Evolutionary conservation across 2,888 invertebrate genomes (phyloP).

Genomic region (Steinernema hermaphroditum): DNA sequence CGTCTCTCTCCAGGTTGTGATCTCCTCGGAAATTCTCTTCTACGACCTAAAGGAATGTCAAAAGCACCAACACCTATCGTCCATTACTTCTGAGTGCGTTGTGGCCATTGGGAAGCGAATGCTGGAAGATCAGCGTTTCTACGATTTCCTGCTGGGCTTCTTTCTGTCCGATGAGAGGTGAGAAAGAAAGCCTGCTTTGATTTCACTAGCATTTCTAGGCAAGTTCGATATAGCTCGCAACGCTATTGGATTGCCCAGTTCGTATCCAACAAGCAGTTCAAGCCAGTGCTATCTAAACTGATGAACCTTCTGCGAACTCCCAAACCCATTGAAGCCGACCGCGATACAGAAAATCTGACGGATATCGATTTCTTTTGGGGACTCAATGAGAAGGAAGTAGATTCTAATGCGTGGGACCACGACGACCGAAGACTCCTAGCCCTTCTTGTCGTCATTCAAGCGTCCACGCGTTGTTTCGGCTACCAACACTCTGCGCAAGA

Average conservation of each 20-base stretch:
- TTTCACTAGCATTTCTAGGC: not conserved
- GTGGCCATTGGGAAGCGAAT: slow-evolving; percentile 14
- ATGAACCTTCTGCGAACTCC: not conserved
- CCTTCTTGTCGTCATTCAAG: slow-evolving; percentile 2
- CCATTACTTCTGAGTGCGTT: slow-evolving; percentile 9
- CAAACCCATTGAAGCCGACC: not conserved
- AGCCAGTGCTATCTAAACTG: not conserved
- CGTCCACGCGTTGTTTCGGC: not conserved
- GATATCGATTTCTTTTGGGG: slow-evolving; percentile 25
- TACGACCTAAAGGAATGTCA: slow-evolving; percentile 22
- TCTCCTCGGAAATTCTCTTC: not conserved
- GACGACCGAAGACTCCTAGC: slow-evolving; percentile 11
- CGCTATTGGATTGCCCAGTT: slow-evolving; percentile 18
- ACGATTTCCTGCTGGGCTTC: not conserved
- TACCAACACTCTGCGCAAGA: not conserved
- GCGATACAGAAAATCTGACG: not conserved
- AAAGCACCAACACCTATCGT: slow-evolving; percentile 1
- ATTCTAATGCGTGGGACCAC: slow-evolving; percentile 12
- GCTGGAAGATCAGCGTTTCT: not conserved
- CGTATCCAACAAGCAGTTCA: not conserved
- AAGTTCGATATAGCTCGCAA: not conserved
- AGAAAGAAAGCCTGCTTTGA: not conserved
- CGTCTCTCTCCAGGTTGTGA: not conserved
- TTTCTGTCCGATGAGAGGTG: not conserved
- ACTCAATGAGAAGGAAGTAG: not conserved